These are phyloP conservation scores for Protonemura montana DNA, from an alignment of 2,888 invertebrate species.

Conservation along the genomic window DNA sequence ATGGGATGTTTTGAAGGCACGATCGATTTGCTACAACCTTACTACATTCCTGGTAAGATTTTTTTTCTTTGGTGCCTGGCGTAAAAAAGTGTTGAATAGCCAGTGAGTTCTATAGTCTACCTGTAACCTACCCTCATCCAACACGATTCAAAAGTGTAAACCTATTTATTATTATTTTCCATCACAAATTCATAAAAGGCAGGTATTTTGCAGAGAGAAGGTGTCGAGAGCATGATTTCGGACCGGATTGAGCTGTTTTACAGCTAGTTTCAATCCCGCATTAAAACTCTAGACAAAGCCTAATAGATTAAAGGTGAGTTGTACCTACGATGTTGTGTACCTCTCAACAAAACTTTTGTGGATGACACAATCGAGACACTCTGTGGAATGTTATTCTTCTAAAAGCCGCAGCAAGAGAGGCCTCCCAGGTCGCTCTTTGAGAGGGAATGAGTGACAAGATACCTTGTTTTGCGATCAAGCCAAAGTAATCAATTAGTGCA, in stretches of 20 bases:
- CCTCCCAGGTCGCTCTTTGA: neutral
- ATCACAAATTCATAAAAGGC: too few species aligned
- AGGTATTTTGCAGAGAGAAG: too few species aligned
- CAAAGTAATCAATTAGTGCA: conserved; percentile 26
- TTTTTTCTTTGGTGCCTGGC: neutral
- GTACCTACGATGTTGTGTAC: too few species aligned
- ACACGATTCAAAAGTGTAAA: too few species aligned
- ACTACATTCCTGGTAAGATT: neutral
- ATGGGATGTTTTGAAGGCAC: neutral
- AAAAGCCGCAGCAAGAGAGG: neutral
- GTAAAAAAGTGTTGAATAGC: neutral
- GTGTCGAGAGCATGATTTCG: too few species aligned
- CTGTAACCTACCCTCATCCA: too few species aligned
- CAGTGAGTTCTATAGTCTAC: neutral
- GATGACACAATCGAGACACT: neutral
- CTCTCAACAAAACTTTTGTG: too few species aligned
- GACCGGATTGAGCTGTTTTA: too few species aligned
- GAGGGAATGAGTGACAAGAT: neutral
- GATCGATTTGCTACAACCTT: neutral
- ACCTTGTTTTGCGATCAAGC: neutral
- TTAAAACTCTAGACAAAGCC: too few species aligned
- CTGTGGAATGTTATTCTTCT: neutral
- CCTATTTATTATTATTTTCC: too few species aligned
- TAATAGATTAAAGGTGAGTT: too few species aligned
- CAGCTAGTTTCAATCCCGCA: too few species aligned